phyloP scores from a whole-genome alignment of 2,888 invertebrate species.

The Spisula solida region DNA sequence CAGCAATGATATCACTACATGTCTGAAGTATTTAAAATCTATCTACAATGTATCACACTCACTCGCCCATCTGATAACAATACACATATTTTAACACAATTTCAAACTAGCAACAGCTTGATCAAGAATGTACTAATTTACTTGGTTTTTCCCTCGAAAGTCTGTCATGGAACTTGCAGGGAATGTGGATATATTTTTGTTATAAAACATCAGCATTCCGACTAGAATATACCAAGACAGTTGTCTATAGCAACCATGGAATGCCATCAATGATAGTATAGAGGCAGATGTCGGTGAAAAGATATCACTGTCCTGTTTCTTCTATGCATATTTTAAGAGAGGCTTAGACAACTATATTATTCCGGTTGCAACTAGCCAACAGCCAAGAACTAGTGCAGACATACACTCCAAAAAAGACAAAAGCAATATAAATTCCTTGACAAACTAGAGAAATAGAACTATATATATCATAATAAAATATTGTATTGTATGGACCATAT shows the following conservation, averaged over 20 bases:
- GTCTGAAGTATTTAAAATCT: too few species aligned
- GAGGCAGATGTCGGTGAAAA: not conserved
- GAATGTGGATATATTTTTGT: conserved; percentile 18
- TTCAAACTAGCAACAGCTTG: not conserved
- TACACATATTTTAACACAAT: not conserved
- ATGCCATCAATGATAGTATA: not conserved
- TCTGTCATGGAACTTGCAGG: not conserved
- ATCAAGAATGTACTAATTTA: conserved; percentile 16
- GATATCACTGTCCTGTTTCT: not conserved
- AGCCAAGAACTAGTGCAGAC: not conserved
- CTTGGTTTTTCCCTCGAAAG: not conserved
- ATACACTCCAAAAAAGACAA: not conserved
- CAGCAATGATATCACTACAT: too few species aligned
- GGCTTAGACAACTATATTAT: not conserved
- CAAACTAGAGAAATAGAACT: not conserved
- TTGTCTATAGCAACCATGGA: conserved; percentile 17
- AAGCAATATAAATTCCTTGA: not conserved
- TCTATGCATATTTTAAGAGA: not conserved
- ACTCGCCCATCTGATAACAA: not conserved
- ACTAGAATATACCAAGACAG: not conserved
- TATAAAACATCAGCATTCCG: conserved; percentile 20
- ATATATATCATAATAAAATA: too few species aligned
- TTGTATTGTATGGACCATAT: too few species aligned
- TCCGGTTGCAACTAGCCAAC: not conserved
- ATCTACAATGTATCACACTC: too few species aligned